phyloP scores from a whole-genome alignment of 2,888 invertebrate genomes.

The Ectemnius cavifrons region DNA sequence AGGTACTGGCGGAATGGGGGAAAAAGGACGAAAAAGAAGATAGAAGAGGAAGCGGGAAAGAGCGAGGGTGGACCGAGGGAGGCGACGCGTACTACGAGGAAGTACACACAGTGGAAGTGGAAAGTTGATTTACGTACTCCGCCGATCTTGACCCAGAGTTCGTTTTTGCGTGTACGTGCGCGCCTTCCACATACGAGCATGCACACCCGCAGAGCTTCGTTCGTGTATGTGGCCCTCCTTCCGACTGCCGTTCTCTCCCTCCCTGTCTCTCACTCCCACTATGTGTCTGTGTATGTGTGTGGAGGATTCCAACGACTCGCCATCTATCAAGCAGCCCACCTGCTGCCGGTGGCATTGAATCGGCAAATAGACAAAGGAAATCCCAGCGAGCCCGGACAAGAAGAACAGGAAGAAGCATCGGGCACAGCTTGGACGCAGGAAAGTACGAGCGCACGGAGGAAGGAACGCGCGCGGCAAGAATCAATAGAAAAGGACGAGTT shows the following conservation, averaged over 20 bases:
- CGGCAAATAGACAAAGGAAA: constrained; percentile 57
- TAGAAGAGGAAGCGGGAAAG: no score
- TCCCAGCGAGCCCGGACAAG: constrained; percentile 22
- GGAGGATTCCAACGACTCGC: constrained; percentile 53
- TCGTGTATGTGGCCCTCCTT: background rate
- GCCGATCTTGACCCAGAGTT: constrained; percentile 66
- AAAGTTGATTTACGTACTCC: constrained; percentile 67
- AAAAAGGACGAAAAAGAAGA: no score
- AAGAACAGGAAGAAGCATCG: constrained; percentile 19
- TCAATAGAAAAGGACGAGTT: background rate
- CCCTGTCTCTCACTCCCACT: background rate
- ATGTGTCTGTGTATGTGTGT: constrained; percentile 6
- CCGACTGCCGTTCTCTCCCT: no score
- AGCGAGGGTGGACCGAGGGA: constrained; percentile 6
- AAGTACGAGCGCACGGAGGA: constrained; percentile 10
- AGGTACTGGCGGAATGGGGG: no score
- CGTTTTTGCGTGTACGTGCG: constrained; percentile 45
- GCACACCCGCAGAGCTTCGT: background rate
- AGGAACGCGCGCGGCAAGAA: background rate
- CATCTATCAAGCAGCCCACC: constrained; percentile 63
- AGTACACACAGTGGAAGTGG: constrained; percentile 52
- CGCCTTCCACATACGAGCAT: constrained; percentile 16
- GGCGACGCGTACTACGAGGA: constrained; percentile 39
- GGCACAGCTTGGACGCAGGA: background rate
- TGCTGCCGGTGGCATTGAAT: constrained; percentile 60